These are phyloP conservation scores for Dicrostonyx torquatus DNA, from an alignment of 2,797 vertebrate species.

Conservation along the genomic window DNA sequence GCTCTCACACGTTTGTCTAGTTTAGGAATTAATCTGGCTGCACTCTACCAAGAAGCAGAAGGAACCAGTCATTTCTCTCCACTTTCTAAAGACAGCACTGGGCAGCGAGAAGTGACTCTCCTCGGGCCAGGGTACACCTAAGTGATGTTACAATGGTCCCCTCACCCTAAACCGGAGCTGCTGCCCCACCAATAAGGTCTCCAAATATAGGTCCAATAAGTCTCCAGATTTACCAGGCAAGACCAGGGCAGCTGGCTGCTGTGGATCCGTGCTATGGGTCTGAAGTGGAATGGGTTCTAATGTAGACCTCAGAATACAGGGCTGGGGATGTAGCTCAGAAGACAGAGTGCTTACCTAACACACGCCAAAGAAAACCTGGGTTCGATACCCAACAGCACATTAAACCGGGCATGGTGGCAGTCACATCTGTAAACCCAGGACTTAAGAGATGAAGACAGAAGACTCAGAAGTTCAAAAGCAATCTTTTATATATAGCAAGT, in stretches of 20 bases:
- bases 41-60: background rate
- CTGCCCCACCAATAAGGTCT: background rate
- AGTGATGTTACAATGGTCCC: background rate
- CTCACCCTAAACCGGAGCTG: background rate
- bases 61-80: background rate
- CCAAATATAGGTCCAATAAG: background rate
- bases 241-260: background rate
- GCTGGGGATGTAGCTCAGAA: background rate
- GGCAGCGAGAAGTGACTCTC: background rate
- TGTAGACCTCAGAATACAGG: background rate
- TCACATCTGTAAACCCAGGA: background rate
- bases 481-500: background rate
- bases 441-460: background rate
- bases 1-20: background rate
- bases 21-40: constrained; percentile 18
- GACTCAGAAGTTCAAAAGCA: background rate
- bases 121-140: background rate
- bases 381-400: background rate
- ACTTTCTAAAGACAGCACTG: background rate
- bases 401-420: background rate
- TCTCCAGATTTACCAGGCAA: background rate
- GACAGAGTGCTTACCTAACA: background rate
- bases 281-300: background rate
- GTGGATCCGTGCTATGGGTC: background rate
- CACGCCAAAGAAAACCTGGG: background rate